Evolutionary conservation across 2,888 invertebrate genomes (phyloP).

Genomic region (Drosophila aldrichi): DNA sequence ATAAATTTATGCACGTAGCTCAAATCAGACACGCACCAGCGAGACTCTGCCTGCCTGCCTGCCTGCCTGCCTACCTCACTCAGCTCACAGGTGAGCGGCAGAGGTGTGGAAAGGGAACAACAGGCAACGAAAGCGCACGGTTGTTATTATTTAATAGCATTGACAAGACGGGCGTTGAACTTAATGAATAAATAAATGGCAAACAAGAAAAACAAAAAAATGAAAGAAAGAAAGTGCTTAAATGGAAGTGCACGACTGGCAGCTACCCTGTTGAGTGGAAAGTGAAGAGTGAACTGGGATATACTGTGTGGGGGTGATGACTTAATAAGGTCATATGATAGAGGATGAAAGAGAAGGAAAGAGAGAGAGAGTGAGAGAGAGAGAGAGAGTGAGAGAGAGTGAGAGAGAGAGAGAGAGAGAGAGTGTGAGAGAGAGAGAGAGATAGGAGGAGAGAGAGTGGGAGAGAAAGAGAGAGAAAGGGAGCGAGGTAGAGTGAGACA

Average conservation of each 20-base stretch:
- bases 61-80: background rate
- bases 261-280: background rate
- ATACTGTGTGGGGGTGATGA: no score
- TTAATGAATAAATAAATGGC: slow-evolving; percentile 48
- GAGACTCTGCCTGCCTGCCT: slow-evolving; percentile 6
- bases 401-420: no score
- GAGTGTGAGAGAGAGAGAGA: no score
- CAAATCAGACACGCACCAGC: slow-evolving; percentile 69
- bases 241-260: background rate
- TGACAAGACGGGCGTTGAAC: slow-evolving; percentile 62
- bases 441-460: no score
- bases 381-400: no score
- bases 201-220: background rate
- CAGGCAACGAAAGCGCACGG: slow-evolving; percentile 2
- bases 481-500: no score
- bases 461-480: no score
- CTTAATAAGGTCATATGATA: no score
- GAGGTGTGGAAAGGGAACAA: background rate
- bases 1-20: slow-evolving; percentile 71
- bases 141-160: slow-evolving; percentile 67
- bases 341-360: no score
- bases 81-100: background rate
- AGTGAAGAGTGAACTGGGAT: background rate
- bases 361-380: no score
- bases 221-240: no score